These are phyloP conservation scores for Sakesphorus luctuosus DNA, from an alignment of 2,113 vertebrate species.

Conservation along the genomic window DNA sequence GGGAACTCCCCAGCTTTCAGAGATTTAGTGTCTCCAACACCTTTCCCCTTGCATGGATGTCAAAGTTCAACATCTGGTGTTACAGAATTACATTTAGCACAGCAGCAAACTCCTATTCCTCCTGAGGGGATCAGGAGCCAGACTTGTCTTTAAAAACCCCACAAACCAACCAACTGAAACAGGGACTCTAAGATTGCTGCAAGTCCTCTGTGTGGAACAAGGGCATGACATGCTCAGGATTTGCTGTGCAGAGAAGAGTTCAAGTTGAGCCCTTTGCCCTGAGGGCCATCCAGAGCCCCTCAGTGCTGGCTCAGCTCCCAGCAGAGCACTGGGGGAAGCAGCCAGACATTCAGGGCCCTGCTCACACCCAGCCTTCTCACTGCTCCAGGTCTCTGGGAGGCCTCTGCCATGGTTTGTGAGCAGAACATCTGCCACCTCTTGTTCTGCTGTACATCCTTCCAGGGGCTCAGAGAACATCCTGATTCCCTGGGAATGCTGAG, in stretches of 20 bases:
- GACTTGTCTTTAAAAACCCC: background rate
- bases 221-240: background rate
- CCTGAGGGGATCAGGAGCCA: background rate
- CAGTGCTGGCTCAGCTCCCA: background rate
- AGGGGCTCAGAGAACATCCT: background rate
- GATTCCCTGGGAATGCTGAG: background rate
- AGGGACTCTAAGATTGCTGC: background rate
- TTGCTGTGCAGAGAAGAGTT: background rate
- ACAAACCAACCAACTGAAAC: background rate
- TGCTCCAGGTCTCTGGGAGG: background rate
- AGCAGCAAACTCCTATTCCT: background rate
- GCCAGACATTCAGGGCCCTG: background rate
- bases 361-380: background rate
- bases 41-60: background rate
- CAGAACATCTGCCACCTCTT: slow-evolving; percentile 3
- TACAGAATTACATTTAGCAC: background rate
- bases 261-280: background rate
- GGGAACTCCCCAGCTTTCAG: background rate
- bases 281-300: background rate
- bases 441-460: background rate
- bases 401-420: background rate
- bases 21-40: background rate
- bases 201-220: background rate
- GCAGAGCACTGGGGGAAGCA: background rate
- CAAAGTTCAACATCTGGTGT: background rate